Evolutionary conservation across 1,140 invertebrate genomes (phyloP).

Genomic region (Papilio polytes): DNA sequence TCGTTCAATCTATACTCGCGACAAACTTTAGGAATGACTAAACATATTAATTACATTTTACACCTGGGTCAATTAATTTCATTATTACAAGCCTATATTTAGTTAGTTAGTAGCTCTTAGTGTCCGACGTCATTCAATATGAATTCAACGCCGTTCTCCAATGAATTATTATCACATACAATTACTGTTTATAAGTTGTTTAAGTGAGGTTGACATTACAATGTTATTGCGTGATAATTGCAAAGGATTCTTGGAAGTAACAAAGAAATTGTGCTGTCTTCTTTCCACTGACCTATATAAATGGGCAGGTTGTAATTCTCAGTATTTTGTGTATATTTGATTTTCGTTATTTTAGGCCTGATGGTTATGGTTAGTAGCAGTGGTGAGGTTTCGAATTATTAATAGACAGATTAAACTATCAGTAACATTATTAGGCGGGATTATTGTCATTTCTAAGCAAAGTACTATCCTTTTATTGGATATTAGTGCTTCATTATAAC

Average conservation of each 20-base stretch:
- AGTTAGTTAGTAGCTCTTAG: too few relatives aligned
- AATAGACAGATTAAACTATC: too few relatives aligned
- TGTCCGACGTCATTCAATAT: slow-evolving; percentile 45
- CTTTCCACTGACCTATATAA: too few relatives aligned
- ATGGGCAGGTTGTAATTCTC: too few relatives aligned
- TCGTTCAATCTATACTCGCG: slow-evolving; percentile 46
- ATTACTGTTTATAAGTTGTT: slow-evolving; percentile 24
- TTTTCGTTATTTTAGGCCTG: too few relatives aligned
- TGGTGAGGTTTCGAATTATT: too few relatives aligned
- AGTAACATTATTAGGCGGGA: too few relatives aligned
- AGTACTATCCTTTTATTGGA: too few relatives aligned
- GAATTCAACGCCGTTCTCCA: slow-evolving; percentile 41
- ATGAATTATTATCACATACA: slow-evolving; percentile 35
- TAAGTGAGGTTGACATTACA: background rate
- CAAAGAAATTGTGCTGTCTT: background rate
- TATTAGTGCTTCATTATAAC: too few relatives aligned
- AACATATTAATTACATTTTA: slow-evolving; percentile 64
- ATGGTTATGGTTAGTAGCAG: too few relatives aligned
- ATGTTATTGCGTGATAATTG: background rate
- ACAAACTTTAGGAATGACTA: slow-evolving; percentile 46
- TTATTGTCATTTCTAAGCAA: too few relatives aligned
- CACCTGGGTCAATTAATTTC: slow-evolving; percentile 68
- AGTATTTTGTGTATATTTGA: too few relatives aligned
- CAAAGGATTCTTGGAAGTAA: background rate
- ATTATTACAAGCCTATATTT: slow-evolving; percentile 43